Percentiles rank a stretch among this genome's conserved stretches.
Conservation (phyloP, 2,888 invertebrate genomes). For the Cryptocheilus praepositus region DNA sequence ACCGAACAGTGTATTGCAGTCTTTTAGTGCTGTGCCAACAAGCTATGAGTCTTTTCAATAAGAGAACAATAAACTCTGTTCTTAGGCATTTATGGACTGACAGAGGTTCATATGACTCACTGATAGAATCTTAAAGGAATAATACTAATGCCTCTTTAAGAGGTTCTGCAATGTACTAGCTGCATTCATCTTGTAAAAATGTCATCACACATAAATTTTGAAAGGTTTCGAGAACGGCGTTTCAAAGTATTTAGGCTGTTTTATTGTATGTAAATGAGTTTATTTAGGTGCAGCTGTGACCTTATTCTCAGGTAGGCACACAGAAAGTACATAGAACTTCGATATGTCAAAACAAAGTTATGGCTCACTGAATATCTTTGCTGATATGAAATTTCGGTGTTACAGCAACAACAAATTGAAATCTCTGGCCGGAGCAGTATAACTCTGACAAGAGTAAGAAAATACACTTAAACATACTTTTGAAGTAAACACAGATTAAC, state of each 20-base stretch:
- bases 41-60: too few species aligned
- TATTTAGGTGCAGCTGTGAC: conserved; percentile 54
- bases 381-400: not conserved
- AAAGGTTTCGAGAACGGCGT: conserved; percentile 9
- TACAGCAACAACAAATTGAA: not conserved
- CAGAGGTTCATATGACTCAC: too few species aligned
- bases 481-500: too few species aligned
- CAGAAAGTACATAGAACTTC: conserved; percentile 20
- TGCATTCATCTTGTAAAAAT: too few species aligned
- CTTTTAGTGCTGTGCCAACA: too few species aligned
- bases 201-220: conserved; percentile 1
- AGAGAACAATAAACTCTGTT: too few species aligned
- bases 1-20: too few species aligned
- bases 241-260: conserved; percentile 22
- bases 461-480: too few species aligned
- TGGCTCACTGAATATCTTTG: not conserved
- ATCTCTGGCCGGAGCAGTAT: not conserved
- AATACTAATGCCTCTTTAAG: not conserved
- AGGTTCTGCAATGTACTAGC: too few species aligned
- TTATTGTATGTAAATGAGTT: conserved; percentile 53
- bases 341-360: conserved; percentile 21
- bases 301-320: conserved; percentile 37
- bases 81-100: too few species aligned
- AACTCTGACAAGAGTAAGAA: not conserved
- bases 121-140: too few species aligned